Base-by-base conservation (phyloP, 1,140 invertebrate genomes). In the Drosophila arizonae region DNA sequence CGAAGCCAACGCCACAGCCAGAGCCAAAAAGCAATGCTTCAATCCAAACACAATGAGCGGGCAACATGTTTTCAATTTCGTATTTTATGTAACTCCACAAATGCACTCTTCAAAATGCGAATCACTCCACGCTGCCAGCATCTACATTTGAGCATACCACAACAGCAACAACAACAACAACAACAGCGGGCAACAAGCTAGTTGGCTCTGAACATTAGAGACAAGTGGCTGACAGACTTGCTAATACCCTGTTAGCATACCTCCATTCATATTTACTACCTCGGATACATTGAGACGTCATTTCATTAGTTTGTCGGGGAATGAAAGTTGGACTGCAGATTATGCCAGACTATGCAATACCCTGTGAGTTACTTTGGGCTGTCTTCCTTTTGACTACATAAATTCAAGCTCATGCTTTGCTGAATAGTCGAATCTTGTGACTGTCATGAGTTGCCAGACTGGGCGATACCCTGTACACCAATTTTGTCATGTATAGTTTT, bases 1-100 rank as follows among this genome's bases (percentile, higher is more conserved):
- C 26, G 9, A 61, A 54, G 45, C 45, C 46, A 45, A 62, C 56
- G 15, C 11, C 45, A 50, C 36, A 28, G 33, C 24, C 57, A 62
- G 57, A 60, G 62, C 62, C 62, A 45, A 75, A 64, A 74, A 75
- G 8, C 46, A 78, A 86, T 87, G 82, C 82, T 87, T 67, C 72
- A 28, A 70, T 50, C 45, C 73, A 70, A 76, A 68, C 55, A 79
- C 76, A 84, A 69, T 67, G 73, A 62, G 78, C 43, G 71, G 36
- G 56, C 81, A 72, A 54, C 64, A 57, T 70, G 60, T 70, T 71
- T 75, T 79, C 66, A 64, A 69, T 73, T 82, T 79, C 60, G 60
- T 84, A 76, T 71, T 87, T 87, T 87, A 87, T 84, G 84, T 87
- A 87, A 87, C 84, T 80, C 63, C 79, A 39, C 36, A 77, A 88